A percentile compares a stretch with the other conserved stretches of the same genome.
These are phyloP conservation scores for Crax fasciolata DNA, from an alignment of 2,797 vertebrate genomes.

Conservation along the genomic window DNA sequence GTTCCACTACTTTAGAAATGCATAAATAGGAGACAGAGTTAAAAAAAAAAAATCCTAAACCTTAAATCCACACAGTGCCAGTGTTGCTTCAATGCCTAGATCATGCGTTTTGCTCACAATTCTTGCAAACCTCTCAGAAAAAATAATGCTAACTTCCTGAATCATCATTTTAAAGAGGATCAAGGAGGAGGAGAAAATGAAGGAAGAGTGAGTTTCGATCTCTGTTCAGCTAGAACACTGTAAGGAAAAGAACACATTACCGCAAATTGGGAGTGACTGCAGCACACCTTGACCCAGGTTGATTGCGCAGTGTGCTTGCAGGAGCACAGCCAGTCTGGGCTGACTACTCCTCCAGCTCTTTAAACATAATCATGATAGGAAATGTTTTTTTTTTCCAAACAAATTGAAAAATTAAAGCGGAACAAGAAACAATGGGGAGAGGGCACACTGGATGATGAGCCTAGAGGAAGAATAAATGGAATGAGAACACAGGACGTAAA, in stretches of 20 bases:
- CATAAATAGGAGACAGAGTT: not conserved
- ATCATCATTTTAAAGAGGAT: not conserved
- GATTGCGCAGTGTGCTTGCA: rapidly evolving
- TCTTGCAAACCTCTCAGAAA: not conserved
- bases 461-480: not conserved
- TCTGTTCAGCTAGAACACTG: not conserved
- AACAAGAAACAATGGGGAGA: not conserved
- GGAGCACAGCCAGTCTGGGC: rapidly evolving
- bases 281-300: not conserved
- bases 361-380: not conserved
- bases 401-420: constrained; percentile 28
- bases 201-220: not conserved
- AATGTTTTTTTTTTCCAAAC: constrained; percentile 8
- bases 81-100: not conserved
- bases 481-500: not conserved
- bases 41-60: not conserved
- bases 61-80: not conserved
- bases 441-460: not conserved
- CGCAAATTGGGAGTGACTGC: not conserved
- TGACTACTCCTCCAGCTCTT: not conserved
- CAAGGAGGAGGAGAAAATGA: not conserved
- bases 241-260: rapidly evolving
- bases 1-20: not conserved
- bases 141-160: not conserved
- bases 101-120: not conserved